Evolutionary conservation across 2,797 vertebrate genomes (phyloP).

Genomic region (Megalops cyprinoides): DNA sequence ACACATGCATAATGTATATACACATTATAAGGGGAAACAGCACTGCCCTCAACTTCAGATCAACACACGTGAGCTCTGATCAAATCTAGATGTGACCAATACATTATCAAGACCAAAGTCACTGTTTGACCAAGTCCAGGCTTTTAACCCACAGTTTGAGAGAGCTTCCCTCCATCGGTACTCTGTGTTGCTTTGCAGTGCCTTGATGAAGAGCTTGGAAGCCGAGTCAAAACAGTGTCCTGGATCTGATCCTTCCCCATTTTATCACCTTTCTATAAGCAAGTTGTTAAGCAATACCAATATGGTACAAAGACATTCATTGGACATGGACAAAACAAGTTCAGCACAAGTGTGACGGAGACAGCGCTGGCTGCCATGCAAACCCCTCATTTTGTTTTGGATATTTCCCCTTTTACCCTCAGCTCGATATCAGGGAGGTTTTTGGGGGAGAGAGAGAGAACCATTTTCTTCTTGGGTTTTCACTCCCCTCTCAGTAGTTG

Average conservation of each 20-base stretch:
- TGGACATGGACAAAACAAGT: slow-evolving; percentile 67
- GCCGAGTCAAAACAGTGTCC: slow-evolving; percentile 66
- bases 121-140: slow-evolving; percentile 47
- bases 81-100: slow-evolving; percentile 45
- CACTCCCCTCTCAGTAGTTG: slow-evolving; percentile 78
- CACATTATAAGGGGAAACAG: slow-evolving; percentile 69
- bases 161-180: slow-evolving; percentile 55
- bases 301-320: slow-evolving; percentile 84
- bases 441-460: slow-evolving; percentile 42
- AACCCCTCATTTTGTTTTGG: slow-evolving; percentile 36
- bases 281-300: slow-evolving; percentile 83
- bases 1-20: slow-evolving; percentile 81
- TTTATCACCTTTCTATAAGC: slow-evolving; percentile 71
- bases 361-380: slow-evolving; percentile 61
- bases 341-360: slow-evolving; percentile 71
- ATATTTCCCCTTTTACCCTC: slow-evolving; percentile 51
- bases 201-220: slow-evolving; percentile 74
- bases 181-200: slow-evolving; percentile 66
- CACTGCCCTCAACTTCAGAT: slow-evolving; percentile 75
- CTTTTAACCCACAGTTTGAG: slow-evolving; percentile 50
- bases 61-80: slow-evolving; percentile 55
- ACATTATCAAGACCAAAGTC: slow-evolving; percentile 57
- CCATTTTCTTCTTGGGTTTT: slow-evolving; percentile 52
- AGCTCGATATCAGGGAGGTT: slow-evolving; percentile 49
- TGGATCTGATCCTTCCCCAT: slow-evolving; percentile 48